A percentile compares a stretch with the other conserved stretches of the same genome.
Evolutionary conservation across 2,888 invertebrate species (phyloP).

Genomic region (Trisateles emortualis): DNA sequence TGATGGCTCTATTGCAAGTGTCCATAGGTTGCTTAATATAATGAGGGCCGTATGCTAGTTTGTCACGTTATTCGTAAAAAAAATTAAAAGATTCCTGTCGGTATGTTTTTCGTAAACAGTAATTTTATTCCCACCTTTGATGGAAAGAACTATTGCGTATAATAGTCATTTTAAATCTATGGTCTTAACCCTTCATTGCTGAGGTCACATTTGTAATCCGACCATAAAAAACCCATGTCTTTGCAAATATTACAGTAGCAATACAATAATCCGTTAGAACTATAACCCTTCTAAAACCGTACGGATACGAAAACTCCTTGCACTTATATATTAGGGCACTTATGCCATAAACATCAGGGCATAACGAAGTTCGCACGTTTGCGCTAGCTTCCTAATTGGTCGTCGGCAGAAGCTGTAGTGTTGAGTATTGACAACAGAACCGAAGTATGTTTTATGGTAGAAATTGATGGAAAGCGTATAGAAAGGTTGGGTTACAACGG

Average conservation of each 20-base stretch:
- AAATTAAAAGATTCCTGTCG: too few species aligned
- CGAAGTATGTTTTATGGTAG: constrained; percentile 11
- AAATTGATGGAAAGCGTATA: constrained; percentile 9
- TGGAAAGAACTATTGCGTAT: too few species aligned
- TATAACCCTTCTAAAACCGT: not conserved
- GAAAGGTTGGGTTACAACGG: constrained; percentile 9
- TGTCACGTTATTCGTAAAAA: too few species aligned
- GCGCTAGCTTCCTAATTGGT: constrained; percentile 71
- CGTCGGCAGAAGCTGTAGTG: constrained; percentile 44
- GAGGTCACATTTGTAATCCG: too few species aligned
- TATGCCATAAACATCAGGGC: constrained; percentile 46
- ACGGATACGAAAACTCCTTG: not conserved
- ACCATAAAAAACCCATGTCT: too few species aligned
- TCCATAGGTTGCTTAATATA: too few species aligned
- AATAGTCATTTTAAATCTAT: too few species aligned
- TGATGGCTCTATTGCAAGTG: too few species aligned
- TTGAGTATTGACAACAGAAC: not conserved
- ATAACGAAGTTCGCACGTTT: constrained; percentile 58
- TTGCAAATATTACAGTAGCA: not conserved
- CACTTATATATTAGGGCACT: constrained; percentile 31
- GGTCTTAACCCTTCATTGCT: too few species aligned
- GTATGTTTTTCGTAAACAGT: too few species aligned
- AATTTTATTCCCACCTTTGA: too few species aligned
- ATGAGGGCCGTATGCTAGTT: too few species aligned
- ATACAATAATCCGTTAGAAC: not conserved